These are phyloP conservation scores for Teleogryllus occipitalis DNA, from an alignment of 1,140 invertebrate species.

Conservation along the genomic window DNA sequence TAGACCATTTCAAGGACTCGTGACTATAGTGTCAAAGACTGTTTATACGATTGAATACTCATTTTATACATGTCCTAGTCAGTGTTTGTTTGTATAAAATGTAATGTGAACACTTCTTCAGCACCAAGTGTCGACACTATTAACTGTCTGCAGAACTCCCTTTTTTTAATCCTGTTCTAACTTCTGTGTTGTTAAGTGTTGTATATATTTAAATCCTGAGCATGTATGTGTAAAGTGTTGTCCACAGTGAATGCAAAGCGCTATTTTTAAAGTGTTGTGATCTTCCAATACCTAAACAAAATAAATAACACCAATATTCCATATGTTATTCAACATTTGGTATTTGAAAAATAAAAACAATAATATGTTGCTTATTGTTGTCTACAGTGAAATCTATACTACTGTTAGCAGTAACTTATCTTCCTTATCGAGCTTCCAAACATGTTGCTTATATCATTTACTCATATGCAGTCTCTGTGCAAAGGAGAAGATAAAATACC, in stretches of 20 bases:
- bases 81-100: background rate
- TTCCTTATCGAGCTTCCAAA: no score
- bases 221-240: background rate
- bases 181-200: background rate
- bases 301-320: no score
- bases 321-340: no score
- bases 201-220: background rate
- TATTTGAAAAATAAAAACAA: no score
- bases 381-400: no score
- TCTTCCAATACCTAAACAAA: background rate
- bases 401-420: no score
- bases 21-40: background rate
- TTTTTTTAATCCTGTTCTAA: background rate
- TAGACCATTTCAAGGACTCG: background rate
- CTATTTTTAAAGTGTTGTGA: background rate
- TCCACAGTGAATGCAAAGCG: background rate
- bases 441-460: no score
- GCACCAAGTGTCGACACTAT: background rate
- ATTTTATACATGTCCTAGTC: conserved; percentile 5
- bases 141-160: background rate
- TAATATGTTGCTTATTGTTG: no score
- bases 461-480: no score
- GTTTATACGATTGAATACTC: background rate
- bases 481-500: no score
- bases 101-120: background rate